These are phyloP conservation scores for Drosophila stalkeri DNA, from an alignment of 2,888 invertebrate genomes.

Conservation along the genomic window DNA sequence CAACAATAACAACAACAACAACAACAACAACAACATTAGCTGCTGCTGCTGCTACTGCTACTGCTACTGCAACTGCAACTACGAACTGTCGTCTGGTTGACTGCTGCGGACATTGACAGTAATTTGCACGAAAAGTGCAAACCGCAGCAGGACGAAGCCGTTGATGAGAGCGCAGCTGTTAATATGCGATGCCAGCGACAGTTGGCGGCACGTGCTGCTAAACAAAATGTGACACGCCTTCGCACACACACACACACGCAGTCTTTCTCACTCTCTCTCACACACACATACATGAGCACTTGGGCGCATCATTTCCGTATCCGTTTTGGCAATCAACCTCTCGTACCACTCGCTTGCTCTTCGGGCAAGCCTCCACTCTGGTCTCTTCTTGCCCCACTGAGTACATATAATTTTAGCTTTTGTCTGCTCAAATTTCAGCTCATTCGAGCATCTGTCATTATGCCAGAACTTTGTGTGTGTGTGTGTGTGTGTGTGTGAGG, in stretches of 20 bases:
- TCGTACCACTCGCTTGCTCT: neutral
- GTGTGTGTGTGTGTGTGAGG: neutral
- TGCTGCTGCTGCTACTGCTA: neutral
- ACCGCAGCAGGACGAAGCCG: slow-evolving; percentile 59
- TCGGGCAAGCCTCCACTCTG: neutral
- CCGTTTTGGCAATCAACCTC: slow-evolving; percentile 71
- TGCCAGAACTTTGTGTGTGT: slow-evolving; percentile 14
- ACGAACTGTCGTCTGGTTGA: neutral
- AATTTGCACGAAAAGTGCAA: slow-evolving; percentile 65
- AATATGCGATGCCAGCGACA: slow-evolving; percentile 59
- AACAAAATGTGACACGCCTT: slow-evolving; percentile 64
- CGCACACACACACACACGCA: neutral
- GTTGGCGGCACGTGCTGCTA: slow-evolving; percentile 71
- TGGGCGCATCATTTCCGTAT: slow-evolving; percentile 73
- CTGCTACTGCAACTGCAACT: slow-evolving; percentile 18
- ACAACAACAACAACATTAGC: neutral
- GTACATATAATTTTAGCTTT: slow-evolving; percentile 56
- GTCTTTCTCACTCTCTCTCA: no score
- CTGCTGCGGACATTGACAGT: slow-evolving; percentile 63
- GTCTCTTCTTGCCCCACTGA: slow-evolving; percentile 1
- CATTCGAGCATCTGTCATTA: slow-evolving; percentile 31
- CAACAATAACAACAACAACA: slow-evolving; percentile 8
- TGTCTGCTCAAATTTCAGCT: slow-evolving; percentile 56
- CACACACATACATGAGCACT: slow-evolving; percentile 25
- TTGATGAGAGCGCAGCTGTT: slow-evolving; percentile 50